Percentiles rank a stretch among this genome's conserved stretches.
phyloP scores from a whole-genome alignment of 2,797 vertebrate genomes.

The Lepidocolaptes lacrymiger region DNA sequence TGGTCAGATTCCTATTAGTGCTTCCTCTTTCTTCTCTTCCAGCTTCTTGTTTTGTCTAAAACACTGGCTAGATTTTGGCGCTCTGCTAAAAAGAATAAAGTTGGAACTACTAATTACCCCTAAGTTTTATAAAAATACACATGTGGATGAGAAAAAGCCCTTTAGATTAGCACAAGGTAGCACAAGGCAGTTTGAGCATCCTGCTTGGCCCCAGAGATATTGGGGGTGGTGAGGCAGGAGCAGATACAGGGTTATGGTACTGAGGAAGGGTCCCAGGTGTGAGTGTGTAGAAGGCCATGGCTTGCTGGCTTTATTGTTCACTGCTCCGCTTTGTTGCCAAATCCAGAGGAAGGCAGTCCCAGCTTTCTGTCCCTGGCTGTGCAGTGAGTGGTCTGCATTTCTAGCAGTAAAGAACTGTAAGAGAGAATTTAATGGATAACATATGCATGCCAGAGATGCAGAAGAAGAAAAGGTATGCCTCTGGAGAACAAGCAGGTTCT shows the following conservation, averaged over 20 bases:
- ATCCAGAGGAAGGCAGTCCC: not conserved
- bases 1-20: not conserved
- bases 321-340: not conserved
- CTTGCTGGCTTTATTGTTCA: not conserved
- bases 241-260: not conserved
- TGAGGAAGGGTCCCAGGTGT: not conserved
- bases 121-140: not conserved
- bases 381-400: not conserved
- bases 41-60: not conserved
- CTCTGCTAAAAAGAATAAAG: not conserved
- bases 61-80: not conserved
- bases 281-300: not conserved
- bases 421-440: accelerated
- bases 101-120: not conserved
- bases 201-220: accelerated
- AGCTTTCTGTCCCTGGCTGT: not conserved
- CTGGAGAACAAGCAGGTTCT: not conserved
- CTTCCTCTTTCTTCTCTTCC: not conserved
- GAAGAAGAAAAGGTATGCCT: not conserved
- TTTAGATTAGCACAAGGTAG: not conserved
- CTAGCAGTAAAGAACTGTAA: not conserved
- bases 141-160: not conserved
- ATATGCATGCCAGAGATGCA: accelerated
- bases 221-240: not conserved
- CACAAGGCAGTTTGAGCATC: not conserved